A percentile compares a stretch with the other conserved stretches of the same genome.
Evolutionary conservation across 2,797 vertebrate genomes (phyloP).

Genomic region (Siniperca undulata): DNA sequence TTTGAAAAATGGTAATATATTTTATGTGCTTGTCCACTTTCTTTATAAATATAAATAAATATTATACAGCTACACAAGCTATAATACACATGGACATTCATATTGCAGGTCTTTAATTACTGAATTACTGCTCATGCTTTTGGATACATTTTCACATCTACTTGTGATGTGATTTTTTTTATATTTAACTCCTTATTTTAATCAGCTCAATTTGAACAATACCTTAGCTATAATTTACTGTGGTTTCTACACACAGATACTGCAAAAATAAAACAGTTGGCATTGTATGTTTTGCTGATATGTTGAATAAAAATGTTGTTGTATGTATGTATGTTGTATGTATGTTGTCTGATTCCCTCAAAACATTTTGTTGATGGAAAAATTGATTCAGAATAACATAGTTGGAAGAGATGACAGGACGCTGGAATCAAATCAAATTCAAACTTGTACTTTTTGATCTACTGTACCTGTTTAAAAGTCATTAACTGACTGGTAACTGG

Average conservation of each 20-base stretch:
- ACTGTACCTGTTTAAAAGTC: background rate
- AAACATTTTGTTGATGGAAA: background rate
- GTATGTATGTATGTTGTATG: too few relatives aligned
- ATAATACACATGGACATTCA: background rate
- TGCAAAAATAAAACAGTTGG: background rate
- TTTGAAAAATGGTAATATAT: background rate
- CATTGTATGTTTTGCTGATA: background rate
- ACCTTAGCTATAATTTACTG: background rate
- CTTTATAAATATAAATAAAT: background rate
- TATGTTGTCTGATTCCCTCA: background rate
- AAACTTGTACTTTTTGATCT: background rate
- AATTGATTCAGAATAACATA: background rate
- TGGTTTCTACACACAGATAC: background rate
- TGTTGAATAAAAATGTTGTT: background rate
- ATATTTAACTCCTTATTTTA: background rate
- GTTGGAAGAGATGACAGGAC: background rate
- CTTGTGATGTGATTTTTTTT: background rate
- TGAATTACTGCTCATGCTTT: background rate
- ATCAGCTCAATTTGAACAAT: background rate
- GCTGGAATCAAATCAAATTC: background rate
- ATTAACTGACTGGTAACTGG: constrained; percentile 7
- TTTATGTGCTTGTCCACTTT: background rate
- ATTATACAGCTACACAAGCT: too few relatives aligned
- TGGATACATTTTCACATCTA: background rate
- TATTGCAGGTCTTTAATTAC: background rate